phyloP scores from a whole-genome alignment of 1,140 invertebrate genomes.

The Pemphigus obesinymphae region DNA sequence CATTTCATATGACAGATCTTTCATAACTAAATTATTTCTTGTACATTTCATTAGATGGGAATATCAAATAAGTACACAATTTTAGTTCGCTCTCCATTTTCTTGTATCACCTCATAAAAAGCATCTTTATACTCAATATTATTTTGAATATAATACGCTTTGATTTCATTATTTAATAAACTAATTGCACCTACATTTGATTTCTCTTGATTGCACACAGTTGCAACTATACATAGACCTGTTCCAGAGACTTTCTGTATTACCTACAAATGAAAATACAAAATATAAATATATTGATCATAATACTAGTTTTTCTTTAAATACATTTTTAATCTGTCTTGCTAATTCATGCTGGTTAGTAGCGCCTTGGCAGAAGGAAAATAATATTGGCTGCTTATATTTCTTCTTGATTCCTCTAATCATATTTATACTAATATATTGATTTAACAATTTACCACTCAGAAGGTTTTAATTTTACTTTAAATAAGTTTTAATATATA shows the following conservation, averaged over 20 bases:
- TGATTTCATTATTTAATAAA: neutral
- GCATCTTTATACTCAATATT: neutral
- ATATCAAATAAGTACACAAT: neutral
- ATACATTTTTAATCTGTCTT: neutral
- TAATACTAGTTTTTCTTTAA: neutral
- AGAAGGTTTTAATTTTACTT: too few species aligned
- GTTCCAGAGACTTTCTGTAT: neutral
- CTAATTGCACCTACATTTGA: neutral
- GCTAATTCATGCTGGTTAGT: neutral
- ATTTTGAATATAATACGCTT: neutral
- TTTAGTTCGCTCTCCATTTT: neutral
- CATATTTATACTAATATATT: neutral
- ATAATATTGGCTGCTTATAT: too few species aligned
- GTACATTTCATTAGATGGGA: neutral
- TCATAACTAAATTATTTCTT: neutral
- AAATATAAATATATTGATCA: too few species aligned
- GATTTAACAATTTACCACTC: neutral
- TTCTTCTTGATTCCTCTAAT: too few species aligned
- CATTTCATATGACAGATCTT: neutral
- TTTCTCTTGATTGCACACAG: neutral
- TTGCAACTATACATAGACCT: neutral
- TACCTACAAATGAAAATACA: neutral
- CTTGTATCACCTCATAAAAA: neutral
- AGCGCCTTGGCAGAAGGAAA: neutral
- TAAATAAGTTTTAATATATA: too few species aligned